These are phyloP conservation scores for Burhinus oedicnemus DNA, from an alignment of 2,113 vertebrate species.

Conservation along the genomic window DNA sequence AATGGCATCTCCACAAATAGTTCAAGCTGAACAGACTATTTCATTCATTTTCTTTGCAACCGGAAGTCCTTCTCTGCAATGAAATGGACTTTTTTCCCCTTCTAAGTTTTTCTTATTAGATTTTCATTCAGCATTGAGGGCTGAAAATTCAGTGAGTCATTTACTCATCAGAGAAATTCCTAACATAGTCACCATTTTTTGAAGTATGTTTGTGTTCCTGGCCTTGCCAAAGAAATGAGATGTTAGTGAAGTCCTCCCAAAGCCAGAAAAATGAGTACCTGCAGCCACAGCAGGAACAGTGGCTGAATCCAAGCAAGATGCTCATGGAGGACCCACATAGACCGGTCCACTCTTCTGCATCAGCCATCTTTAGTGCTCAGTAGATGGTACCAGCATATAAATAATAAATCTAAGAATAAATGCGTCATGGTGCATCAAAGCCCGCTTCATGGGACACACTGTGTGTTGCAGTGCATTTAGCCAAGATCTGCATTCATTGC, in stretches of 20 bases:
- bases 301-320: not conserved
- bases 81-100: not conserved
- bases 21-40: constrained; percentile 15
- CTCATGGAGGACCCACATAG: not conserved
- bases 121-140: not conserved
- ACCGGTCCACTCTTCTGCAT: not conserved
- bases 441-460: not conserved
- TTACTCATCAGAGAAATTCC: not conserved
- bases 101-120: not conserved
- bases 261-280: not conserved
- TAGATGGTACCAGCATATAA: not conserved
- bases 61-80: not conserved
- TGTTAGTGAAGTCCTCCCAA: not conserved
- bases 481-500: not conserved
- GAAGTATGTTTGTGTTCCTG: not conserved
- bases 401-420: not conserved
- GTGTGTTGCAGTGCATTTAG: not conserved
- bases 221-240: not conserved
- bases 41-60: not conserved
- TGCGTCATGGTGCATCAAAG: not conserved
- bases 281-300: not conserved
- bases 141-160: not conserved
- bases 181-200: not conserved
- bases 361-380: not conserved
- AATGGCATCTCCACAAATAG: not conserved